These are phyloP conservation scores for Boleophthalmus pectinirostris DNA, from an alignment of 2,113 vertebrate genomes.

Conservation along the genomic window DNA sequence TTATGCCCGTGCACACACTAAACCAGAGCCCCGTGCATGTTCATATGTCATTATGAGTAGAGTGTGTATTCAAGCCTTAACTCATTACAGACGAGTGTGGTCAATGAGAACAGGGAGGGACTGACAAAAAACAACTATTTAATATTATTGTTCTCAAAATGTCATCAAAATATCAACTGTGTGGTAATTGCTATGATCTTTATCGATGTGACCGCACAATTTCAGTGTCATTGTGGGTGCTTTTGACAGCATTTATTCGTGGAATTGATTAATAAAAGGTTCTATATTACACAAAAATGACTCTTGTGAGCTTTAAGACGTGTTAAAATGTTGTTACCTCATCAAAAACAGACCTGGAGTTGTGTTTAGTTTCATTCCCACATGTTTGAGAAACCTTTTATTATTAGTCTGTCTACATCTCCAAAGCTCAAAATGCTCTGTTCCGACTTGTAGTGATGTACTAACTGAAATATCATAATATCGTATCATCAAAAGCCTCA, in stretches of 20 bases:
- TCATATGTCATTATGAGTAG: background rate
- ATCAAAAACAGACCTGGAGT: too few species aligned
- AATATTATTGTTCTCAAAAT: background rate
- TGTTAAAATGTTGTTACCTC: too few species aligned
- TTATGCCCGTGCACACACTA: constrained; percentile 18
- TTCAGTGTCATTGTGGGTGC: background rate
- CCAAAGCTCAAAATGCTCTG: too few species aligned
- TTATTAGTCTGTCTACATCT: too few species aligned
- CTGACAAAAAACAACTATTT: background rate
- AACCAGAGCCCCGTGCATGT: constrained; percentile 27
- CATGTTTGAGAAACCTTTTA: too few species aligned
- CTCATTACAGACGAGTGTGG: background rate
- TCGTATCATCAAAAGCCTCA: too few species aligned
- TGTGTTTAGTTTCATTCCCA: too few species aligned
- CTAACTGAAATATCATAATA: too few species aligned
- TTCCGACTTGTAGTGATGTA: too few species aligned
- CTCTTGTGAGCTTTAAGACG: too few species aligned
- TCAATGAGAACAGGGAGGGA: background rate
- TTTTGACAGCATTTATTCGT: background rate
- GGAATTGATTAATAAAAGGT: background rate
- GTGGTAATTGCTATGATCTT: background rate
- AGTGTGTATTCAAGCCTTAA: background rate
- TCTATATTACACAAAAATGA: too few species aligned
- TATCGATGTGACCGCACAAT: background rate
- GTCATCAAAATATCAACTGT: background rate